Conservation (phyloP, 2,888 invertebrate species). For the Melanostoma scalare region DNA sequence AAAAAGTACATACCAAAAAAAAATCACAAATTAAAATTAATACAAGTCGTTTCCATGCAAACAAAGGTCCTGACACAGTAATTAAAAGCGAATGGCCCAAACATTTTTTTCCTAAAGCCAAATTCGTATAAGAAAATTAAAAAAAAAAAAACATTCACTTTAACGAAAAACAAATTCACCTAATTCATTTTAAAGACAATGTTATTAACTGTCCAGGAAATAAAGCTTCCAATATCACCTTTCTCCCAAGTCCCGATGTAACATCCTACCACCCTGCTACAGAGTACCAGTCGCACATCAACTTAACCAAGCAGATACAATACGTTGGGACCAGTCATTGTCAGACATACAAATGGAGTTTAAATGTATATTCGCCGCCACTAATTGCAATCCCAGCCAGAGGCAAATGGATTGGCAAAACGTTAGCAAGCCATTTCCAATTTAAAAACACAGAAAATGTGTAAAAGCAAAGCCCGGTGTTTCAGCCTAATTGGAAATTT, state of each 20-base stretch:
- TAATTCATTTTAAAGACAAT: slow-evolving; percentile 29
- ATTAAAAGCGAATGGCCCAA: too few relatives aligned
- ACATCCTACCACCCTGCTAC: not conserved
- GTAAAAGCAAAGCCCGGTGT: slow-evolving; percentile 23
- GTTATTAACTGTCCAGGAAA: too few relatives aligned
- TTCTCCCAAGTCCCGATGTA: not conserved
- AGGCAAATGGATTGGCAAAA: slow-evolving; percentile 32
- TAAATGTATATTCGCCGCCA: slow-evolving; percentile 17
- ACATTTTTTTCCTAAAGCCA: too few relatives aligned
- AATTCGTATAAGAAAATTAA: too few relatives aligned
- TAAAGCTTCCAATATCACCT: not conserved
- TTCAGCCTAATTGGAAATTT: slow-evolving; percentile 26
- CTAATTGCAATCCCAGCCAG: slow-evolving; percentile 45
- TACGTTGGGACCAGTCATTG: not conserved
- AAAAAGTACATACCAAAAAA: too few relatives aligned
- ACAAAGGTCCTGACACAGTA: too few relatives aligned
- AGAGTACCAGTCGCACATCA: slow-evolving; percentile 14
- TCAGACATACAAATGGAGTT: slow-evolving; percentile 40
- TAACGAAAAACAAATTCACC: slow-evolving; percentile 19
- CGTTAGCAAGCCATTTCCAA: slow-evolving; percentile 3
- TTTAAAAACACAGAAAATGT: not conserved
- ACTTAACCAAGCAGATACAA: not conserved
- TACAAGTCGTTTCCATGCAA: too few relatives aligned
- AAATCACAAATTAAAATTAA: too few relatives aligned
- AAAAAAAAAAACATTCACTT: too few relatives aligned